Conservation (phyloP, 2,888 invertebrate genomes). For the Clepsis dumicolana region DNA sequence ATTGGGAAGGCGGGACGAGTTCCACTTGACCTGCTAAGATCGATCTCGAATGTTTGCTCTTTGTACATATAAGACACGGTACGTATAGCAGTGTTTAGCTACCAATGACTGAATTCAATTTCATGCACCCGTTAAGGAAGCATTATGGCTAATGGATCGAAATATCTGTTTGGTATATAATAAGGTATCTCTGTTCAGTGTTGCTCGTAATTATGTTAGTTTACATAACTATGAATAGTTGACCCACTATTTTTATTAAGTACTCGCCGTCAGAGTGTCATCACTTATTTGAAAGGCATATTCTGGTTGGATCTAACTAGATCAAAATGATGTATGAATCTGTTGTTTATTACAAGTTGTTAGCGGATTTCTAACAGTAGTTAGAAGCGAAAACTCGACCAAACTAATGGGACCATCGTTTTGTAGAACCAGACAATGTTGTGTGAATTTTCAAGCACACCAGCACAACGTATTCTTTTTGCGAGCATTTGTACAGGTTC, state of each 20-base stretch:
- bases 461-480: background rate
- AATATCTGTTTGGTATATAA: no score
- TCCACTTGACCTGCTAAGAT: slow-evolving; percentile 12
- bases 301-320: no score
- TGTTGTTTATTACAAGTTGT: no score
- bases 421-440: background rate
- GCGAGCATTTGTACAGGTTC: background rate
- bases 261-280: no score
- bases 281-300: no score
- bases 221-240: no score
- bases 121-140: background rate
- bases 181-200: no score
- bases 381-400: no score
- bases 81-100: background rate
- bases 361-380: no score
- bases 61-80: background rate
- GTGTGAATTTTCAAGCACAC: background rate
- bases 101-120: slow-evolving; percentile 1
- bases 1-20: slow-evolving; percentile 4
- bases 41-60: background rate
- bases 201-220: no score
- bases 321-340: no score
- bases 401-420: background rate
- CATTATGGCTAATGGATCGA: background rate
- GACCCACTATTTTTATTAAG: no score